Evolutionary conservation across 1,140 invertebrate genomes (phyloP), one percentile per base, ranked within the genome.

Genomic region (Micrasema minimum): DNA sequence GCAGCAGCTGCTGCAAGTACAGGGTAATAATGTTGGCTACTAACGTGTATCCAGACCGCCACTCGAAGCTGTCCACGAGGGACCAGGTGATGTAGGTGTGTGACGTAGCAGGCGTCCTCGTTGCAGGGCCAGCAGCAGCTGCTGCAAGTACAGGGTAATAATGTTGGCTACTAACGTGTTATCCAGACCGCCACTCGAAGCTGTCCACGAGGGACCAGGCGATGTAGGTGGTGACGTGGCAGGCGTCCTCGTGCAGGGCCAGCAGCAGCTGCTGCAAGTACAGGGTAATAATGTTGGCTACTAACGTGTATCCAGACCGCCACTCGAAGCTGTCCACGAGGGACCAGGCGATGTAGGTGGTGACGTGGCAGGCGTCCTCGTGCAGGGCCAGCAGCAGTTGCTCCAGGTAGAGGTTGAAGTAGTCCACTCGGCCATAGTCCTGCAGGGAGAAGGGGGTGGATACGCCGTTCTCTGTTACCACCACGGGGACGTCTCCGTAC

Each of bases 251-350:
- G 37, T 87, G 72, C 22, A 82, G 79, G 0, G 82, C 82, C 26
- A 81, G 64, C 4, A 83, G 72, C 14, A 83, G 48, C 66, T 83
- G 80, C 43, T 82, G 75, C 20, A 94, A 82, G 76, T 31, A 7
- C 2, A 31, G 7, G 7, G 26, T 31, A 31, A 9, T 16, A 46
- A 14, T 9, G n/a, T 5, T 46, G 14, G 3, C 5, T 59, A 69
- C 66, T 59, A 20, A 69, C 66, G 66, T 57, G 38, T 69, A 69
- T 35, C 66, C 66, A 2, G 41, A n/a, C 10, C 43, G 84, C 90
- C 91, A 92, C 81, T 92, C 91, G 73, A 91, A 92, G 75, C 91
- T 91, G 74, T 93, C 92, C 86, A 93, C 87, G 16, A 93, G 77
- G 10, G 88, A 90, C 91, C 91, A 93, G 3, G 87, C 86, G 53